These are phyloP conservation scores for Leucania comma DNA, from an alignment of 2,888 invertebrate genomes.

Conservation along the genomic window DNA sequence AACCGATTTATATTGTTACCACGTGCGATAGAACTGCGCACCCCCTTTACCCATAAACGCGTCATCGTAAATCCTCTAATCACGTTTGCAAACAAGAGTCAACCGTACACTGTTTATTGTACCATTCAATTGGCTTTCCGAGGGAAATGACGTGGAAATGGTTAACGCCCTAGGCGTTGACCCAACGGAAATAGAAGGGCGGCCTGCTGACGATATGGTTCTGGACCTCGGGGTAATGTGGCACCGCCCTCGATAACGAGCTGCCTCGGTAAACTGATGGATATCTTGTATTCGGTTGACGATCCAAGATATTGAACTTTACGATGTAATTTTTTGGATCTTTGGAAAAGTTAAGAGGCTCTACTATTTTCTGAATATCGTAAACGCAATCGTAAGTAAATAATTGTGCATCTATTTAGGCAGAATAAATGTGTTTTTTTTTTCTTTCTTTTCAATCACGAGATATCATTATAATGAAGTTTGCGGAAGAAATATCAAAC, in stretches of 20 bases:
- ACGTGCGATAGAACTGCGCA: conserved; percentile 8
- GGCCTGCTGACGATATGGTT: conserved; percentile 58
- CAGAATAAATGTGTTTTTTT: no score
- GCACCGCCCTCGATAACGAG: conserved; percentile 45
- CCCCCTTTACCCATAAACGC: conserved; percentile 25
- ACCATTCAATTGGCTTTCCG: conserved; percentile 73
- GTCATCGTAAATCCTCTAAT: conserved; percentile 46
- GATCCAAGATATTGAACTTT: conserved; percentile 13
- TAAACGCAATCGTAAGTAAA: no score
- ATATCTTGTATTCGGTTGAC: conserved; percentile 27
- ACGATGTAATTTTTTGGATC: background rate
- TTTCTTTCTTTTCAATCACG: no score
- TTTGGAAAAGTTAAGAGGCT: background rate
- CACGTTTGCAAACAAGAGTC: conserved; percentile 56
- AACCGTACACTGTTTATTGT: conserved; percentile 57
- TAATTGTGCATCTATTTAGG: no score
- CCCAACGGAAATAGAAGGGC: conserved; percentile 84
- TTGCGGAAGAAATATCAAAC: conserved; percentile 15
- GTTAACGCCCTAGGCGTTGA: conserved; percentile 85
- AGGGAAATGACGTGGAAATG: conserved; percentile 85
- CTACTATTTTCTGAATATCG: background rate
- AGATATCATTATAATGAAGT: background rate
- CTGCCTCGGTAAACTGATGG: conserved; percentile 10
- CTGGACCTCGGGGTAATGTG: conserved; percentile 45
- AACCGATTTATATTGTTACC: conserved; percentile 23